Percentiles rank a stretch among this genome's conserved stretches.
These are phyloP conservation scores for Homarus americanus DNA, from an alignment of 1,140 invertebrate genomes.

Conservation along the genomic window DNA sequence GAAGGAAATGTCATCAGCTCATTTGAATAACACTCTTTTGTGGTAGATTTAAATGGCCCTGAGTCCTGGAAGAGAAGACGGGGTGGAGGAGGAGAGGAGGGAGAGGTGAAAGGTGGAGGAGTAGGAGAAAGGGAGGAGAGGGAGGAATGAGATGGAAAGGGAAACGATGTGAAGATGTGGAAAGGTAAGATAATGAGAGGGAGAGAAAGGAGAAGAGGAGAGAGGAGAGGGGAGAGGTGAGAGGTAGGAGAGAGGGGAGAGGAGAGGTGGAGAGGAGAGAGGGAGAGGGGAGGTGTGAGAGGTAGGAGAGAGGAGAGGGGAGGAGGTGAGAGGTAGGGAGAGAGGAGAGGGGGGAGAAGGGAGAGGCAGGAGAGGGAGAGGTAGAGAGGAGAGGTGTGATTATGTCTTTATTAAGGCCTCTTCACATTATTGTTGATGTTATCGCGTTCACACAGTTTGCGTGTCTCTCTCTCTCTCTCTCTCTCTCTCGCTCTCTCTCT, in stretches of 20 bases:
- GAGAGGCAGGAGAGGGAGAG: neutral
- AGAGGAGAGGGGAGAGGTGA: neutral
- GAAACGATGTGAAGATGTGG: neutral
- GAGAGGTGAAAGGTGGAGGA: too few relatives aligned
- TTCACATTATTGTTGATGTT: too few relatives aligned
- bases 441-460: too few relatives aligned
- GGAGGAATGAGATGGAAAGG: neutral
- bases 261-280: neutral
- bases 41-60: too few relatives aligned
- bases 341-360: neutral
- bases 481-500: too few relatives aligned
- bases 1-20: too few relatives aligned
- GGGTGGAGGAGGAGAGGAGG: too few relatives aligned
- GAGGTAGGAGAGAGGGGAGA: neutral
- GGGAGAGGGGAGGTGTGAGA: neutral
- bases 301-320: neutral
- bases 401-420: too few relatives aligned
- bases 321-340: neutral
- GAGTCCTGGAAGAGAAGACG: too few relatives aligned
- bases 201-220: neutral
- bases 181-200: slow-evolving; percentile 7
- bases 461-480: too few relatives aligned
- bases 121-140: neutral
- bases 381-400: neutral
- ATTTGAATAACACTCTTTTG: too few relatives aligned